These are phyloP conservation scores for Caenorhabditis doughertyi DNA, from an alignment of 2,888 invertebrate species.

Conservation along the genomic window DNA sequence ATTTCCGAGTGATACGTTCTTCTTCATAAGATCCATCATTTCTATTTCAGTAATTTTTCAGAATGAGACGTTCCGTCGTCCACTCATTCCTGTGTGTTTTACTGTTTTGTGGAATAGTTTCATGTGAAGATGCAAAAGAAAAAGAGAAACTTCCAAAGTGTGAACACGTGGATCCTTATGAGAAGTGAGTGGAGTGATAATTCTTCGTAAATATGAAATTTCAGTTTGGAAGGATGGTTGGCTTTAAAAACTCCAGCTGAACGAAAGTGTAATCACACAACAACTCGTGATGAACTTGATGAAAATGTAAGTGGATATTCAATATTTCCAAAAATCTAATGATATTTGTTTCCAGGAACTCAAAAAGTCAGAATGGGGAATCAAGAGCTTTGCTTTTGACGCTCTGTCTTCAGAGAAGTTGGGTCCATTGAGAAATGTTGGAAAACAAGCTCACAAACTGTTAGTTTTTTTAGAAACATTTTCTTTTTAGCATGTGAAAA, in stretches of 20 bases:
- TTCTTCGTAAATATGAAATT: neutral
- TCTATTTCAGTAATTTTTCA: conserved; percentile 25
- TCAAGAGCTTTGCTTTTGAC: conserved; percentile 93
- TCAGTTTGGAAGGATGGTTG: conserved; percentile 60
- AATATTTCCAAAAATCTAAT: neutral
- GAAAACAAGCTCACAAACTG: conserved; percentile 91
- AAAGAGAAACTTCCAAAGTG: conserved; percentile 68
- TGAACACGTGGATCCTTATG: conserved; percentile 71
- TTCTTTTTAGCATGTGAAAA: neutral
- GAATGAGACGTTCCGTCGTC: conserved; percentile 38
- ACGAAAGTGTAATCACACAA: conserved; percentile 61
- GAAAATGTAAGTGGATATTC: conserved; percentile 21
- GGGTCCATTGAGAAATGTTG: conserved; percentile 89
- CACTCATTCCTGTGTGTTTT: conserved; percentile 17
- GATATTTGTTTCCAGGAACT: conserved; percentile 51
- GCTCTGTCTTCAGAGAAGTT: conserved; percentile 92
- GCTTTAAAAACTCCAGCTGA: conserved; percentile 25
- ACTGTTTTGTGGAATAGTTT: neutral
- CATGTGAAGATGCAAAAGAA: neutral
- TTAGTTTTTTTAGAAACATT: conserved; percentile 83
- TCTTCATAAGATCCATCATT: no score
- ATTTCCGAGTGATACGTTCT: conserved; percentile 5
- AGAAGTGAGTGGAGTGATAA: conserved; percentile 49
- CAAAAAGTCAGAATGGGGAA: conserved; percentile 86
- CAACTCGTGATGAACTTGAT: conserved; percentile 34